A percentile compares a stretch with the other conserved stretches of the same genome.
phyloP scores from a whole-genome alignment of 2,797 vertebrate genomes.

The Erpetoichthys calabaricus region DNA sequence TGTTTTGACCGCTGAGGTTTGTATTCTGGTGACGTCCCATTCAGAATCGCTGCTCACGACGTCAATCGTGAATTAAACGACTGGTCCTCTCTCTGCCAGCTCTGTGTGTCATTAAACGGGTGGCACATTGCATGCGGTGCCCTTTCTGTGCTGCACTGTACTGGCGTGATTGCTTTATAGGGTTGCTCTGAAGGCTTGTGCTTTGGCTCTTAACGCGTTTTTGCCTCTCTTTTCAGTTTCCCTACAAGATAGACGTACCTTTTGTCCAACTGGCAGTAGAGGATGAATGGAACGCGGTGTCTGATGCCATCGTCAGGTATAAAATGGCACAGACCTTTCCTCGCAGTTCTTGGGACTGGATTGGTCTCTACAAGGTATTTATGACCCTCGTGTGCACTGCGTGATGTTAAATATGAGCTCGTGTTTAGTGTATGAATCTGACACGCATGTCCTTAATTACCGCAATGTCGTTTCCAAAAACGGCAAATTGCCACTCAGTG shows the following conservation, averaged over 20 bases:
- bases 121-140: no score
- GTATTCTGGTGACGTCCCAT: no score
- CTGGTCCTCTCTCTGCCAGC: no score
- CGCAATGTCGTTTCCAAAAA: not conserved
- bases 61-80: no score
- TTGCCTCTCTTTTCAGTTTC: slow-evolving; percentile 51
- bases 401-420: not conserved
- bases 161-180: no score
- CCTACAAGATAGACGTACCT: slow-evolving; percentile 67
- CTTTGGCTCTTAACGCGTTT: slow-evolving; percentile 3
- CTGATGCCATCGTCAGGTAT: slow-evolving; percentile 68
- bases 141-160: no score
- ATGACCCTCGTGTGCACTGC: not conserved
- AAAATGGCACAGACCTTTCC: slow-evolving; percentile 58
- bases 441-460: not conserved
- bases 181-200: not conserved
- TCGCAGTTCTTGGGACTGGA: slow-evolving; percentile 97
- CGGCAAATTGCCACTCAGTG: no score
- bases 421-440: not conserved
- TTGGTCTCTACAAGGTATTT: slow-evolving; percentile 84
- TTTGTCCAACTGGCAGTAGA: slow-evolving; percentile 71
- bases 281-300: slow-evolving; percentile 76
- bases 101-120: no score
- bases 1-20: no score
- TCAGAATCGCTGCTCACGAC: no score